A percentile compares a stretch with the other conserved stretches of the same genome.
phyloP scores from a whole-genome alignment of 2,888 invertebrate genomes.

The Melinaea marsaeus region DNA sequence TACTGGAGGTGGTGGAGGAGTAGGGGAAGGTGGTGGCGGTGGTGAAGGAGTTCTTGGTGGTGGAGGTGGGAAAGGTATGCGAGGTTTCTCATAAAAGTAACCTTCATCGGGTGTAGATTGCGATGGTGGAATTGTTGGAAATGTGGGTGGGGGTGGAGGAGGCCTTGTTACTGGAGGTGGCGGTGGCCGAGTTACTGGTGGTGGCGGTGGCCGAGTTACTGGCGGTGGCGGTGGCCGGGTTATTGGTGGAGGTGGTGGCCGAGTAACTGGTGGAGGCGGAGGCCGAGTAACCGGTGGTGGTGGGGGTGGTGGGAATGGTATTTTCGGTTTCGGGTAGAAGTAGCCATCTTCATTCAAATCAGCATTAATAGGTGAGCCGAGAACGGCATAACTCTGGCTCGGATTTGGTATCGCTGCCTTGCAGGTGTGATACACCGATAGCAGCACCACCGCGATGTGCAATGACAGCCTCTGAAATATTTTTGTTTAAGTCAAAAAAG shows the following conservation, averaged over 20 bases:
- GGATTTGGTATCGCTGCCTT: conserved; percentile 60
- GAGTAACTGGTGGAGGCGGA: conserved; percentile 26
- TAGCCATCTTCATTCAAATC: conserved; percentile 68
- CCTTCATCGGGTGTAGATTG: conserved; percentile 30
- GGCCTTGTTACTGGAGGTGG: conserved; percentile 28
- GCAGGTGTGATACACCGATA: conserved; percentile 64
- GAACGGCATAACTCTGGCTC: conserved; percentile 63
- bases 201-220: conserved; percentile 24
- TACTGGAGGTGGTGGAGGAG: conserved; percentile 33
- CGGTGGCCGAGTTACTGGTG: conserved; percentile 22
- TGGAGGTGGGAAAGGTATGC: conserved; percentile 24
- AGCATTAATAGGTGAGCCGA: conserved; percentile 60
- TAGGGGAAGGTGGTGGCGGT: conserved; percentile 29
- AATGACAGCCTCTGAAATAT: conserved; percentile 70
- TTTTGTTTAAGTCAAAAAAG: neutral
- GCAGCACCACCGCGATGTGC: conserved; percentile 65
- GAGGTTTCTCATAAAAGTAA: conserved; percentile 25
- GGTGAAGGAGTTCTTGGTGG: conserved; percentile 30
- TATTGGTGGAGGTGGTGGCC: conserved; percentile 24
- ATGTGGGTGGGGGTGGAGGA: conserved; percentile 30
- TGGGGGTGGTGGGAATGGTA: conserved; percentile 61
- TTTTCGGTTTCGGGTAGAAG: conserved; percentile 67
- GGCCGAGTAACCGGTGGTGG: conserved; percentile 26
- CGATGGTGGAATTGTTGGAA: conserved; percentile 29
- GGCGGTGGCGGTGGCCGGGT: conserved; percentile 33